phyloP scores from a whole-genome alignment of 2,888 invertebrate genomes.

The Sturmia bella region DNA sequence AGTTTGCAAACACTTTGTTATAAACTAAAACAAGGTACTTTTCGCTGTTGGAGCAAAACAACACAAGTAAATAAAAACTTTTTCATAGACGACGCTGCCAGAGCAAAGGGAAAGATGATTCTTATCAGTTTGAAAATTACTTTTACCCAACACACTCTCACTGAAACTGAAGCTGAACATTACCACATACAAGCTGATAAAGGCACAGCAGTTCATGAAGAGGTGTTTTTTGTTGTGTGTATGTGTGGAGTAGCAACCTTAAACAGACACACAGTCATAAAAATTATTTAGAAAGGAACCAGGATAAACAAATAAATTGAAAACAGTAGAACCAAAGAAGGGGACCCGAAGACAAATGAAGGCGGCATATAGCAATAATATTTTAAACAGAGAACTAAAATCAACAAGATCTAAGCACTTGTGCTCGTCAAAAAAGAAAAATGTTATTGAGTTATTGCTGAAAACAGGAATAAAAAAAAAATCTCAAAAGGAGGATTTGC shows the following conservation, averaged over 20 bases:
- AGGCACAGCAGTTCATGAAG: slow-evolving; percentile 7
- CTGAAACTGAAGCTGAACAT: slow-evolving; percentile 32
- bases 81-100: neutral
- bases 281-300: neutral
- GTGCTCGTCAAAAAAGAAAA: neutral
- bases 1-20: neutral
- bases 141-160: slow-evolving; percentile 62
- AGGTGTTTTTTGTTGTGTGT: slow-evolving; percentile 5
- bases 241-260: slow-evolving; percentile 9
- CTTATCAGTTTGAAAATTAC: slow-evolving; percentile 71
- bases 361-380: no score
- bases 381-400: no score
- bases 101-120: slow-evolving; percentile 54
- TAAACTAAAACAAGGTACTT: slow-evolving; percentile 21
- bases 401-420: no score
- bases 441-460: neutral
- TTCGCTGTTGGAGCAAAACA: slow-evolving; percentile 9
- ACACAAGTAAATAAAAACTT: neutral
- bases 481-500: neutral
- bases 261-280: slow-evolving; percentile 53
- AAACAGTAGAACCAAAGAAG: neutral
- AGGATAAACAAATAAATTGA: slow-evolving; percentile 14
- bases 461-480: neutral
- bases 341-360: neutral
- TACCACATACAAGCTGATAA: slow-evolving; percentile 45